These are phyloP conservation scores for Choloepus didactylus DNA, from an alignment of 2,797 vertebrate genomes.

Conservation along the genomic window DNA sequence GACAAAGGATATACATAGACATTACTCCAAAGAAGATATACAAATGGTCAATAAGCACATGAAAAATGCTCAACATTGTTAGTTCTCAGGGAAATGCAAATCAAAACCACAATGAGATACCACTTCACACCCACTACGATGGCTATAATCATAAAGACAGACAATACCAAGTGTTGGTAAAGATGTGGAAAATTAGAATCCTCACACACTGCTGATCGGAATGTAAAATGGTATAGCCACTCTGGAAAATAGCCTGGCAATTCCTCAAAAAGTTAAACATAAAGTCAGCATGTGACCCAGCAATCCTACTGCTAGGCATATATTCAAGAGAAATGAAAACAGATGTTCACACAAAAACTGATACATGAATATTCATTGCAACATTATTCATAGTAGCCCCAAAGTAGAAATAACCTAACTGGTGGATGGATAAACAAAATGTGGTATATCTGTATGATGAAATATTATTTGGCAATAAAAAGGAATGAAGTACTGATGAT, in stretches of 20 bases:
- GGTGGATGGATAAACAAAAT: constrained; percentile 34
- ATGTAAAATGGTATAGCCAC: background rate
- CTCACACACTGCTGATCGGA: background rate
- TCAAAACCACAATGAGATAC: constrained; percentile 7
- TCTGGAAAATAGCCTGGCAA: background rate
- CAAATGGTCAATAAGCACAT: background rate
- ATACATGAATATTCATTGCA: background rate
- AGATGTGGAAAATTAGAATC: background rate
- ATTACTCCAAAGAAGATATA: constrained; percentile 62
- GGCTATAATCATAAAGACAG: background rate
- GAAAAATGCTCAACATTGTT: constrained; percentile 19
- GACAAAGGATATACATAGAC: background rate
- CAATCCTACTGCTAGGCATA: background rate
- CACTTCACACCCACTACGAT: background rate
- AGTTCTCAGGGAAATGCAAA: constrained; percentile 46
- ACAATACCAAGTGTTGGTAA: background rate
- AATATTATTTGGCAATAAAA: constrained; percentile 27
- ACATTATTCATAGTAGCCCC: background rate
- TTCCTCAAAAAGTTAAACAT: background rate
- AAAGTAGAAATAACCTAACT: background rate
- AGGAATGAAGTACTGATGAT: background rate
- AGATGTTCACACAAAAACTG: background rate
- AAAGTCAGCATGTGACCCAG: background rate
- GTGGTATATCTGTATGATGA: background rate
- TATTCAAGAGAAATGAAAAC: background rate